A percentile compares a stretch with the other conserved stretches of the same genome.
Evolutionary conservation across 2,888 invertebrate species (phyloP).

Genomic region (Platypus cylindrus): DNA sequence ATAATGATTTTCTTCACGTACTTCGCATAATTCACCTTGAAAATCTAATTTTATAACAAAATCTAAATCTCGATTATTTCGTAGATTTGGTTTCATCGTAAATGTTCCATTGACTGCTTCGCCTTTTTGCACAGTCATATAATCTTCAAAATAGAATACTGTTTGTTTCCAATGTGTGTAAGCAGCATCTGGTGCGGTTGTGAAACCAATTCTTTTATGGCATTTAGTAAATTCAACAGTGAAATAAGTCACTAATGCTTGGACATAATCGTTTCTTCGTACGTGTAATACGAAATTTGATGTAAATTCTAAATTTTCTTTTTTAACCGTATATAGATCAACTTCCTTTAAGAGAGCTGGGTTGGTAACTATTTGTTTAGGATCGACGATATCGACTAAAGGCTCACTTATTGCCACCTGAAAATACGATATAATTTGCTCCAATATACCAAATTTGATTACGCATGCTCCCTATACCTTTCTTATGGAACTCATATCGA

Average conservation of each 20-base stretch:
- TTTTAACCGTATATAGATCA: constrained; percentile 95
- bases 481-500: constrained; percentile 97
- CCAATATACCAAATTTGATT: no score
- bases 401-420: constrained; percentile 93
- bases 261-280: constrained; percentile 89
- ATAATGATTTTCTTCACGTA: constrained; percentile 75
- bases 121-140: constrained; percentile 90
- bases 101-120: constrained; percentile 90
- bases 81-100: constrained; percentile 87
- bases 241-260: constrained; percentile 97
- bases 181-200: constrained; percentile 93
- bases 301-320: constrained; percentile 84
- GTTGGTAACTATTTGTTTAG: constrained; percentile 95
- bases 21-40: constrained; percentile 76
- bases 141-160: constrained; percentile 96
- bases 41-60: constrained; percentile 88
- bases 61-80: constrained; percentile 95
- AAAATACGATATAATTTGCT: no score
- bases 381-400: constrained; percentile 95
- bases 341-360: constrained; percentile 93
- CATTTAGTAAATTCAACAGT: constrained; percentile 99
- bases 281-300: constrained; percentile 70
- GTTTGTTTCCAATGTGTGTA: constrained; percentile 99
- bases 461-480: no score
- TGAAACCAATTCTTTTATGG: constrained; percentile 96